phyloP scores from a whole-genome alignment of 2,797 vertebrate species.

The Micromesistius poutassou region DNA sequence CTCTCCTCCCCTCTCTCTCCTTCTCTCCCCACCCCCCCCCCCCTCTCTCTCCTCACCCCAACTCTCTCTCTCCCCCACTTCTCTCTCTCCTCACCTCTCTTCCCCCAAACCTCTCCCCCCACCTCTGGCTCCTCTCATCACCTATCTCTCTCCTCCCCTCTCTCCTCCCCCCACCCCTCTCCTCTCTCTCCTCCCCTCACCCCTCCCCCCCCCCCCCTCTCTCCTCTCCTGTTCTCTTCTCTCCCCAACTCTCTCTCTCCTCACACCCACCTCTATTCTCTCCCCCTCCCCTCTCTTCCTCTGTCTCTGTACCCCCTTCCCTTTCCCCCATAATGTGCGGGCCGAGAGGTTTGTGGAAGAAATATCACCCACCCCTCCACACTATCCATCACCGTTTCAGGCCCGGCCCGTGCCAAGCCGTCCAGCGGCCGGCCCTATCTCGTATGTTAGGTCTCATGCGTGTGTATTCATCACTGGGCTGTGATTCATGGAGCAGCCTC shows the following conservation, averaged over 20 bases:
- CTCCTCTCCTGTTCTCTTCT: too few relatives aligned
- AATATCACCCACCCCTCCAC: conserved; percentile 55
- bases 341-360: conserved; percentile 62
- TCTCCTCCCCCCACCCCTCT: too few relatives aligned
- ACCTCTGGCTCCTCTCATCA: too few relatives aligned
- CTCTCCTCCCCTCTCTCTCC: too few relatives aligned
- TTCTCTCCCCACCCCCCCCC: too few relatives aligned
- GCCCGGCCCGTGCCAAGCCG: conserved; percentile 61
- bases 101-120: too few relatives aligned
- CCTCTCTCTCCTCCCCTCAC: too few relatives aligned
- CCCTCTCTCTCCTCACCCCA: too few relatives aligned
- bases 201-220: too few relatives aligned
- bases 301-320: conserved; percentile 28
- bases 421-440: conserved; percentile 73
- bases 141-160: too few relatives aligned
- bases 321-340: conserved; percentile 50
- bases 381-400: conserved; percentile 72
- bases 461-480: conserved; percentile 76
- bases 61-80: too few relatives aligned
- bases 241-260: neutral
- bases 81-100: too few relatives aligned
- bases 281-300: neutral
- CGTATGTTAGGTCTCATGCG: conserved; percentile 71
- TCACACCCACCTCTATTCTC: neutral
- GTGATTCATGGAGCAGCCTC: conserved; percentile 73